Conservation (phyloP, 2,888 invertebrate species). For the Neria commutata region DNA sequence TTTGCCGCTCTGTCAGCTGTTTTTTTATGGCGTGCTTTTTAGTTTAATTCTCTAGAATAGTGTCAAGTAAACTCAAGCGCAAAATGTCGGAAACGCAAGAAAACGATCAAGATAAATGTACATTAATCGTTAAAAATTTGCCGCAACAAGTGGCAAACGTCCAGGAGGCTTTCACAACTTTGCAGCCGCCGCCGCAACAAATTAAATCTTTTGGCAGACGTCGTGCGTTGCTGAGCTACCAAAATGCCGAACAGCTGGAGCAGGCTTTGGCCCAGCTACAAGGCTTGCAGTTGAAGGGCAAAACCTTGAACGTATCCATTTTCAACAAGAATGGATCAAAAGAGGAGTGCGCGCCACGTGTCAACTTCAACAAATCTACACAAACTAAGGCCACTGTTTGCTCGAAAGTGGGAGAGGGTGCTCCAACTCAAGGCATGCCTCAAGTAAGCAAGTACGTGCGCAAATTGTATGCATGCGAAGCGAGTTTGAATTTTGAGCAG, state of each 20-base stretch:
- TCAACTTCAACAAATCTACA: constrained; percentile 31
- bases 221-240: constrained; percentile 44
- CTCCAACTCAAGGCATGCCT: constrained; percentile 40
- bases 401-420: background rate
- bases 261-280: constrained; percentile 40
- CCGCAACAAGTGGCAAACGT: constrained; percentile 45
- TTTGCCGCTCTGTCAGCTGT: background rate
- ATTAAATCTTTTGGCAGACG: constrained; percentile 44
- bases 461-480: constrained; percentile 68
- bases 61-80: background rate
- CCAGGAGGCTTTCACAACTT: constrained; percentile 34
- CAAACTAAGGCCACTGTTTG: constrained; percentile 25
- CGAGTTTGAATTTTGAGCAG: constrained; percentile 71
- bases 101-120: constrained; percentile 26
- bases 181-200: constrained; percentile 37
- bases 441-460: constrained; percentile 65
- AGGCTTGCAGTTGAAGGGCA: constrained; percentile 22
- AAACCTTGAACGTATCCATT: constrained; percentile 13
- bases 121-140: constrained; percentile 48
- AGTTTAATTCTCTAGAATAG: constrained; percentile 12
- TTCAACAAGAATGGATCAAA: constrained; percentile 22
- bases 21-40: background rate
- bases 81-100: constrained; percentile 21
- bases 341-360: background rate
- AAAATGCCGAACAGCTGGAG: constrained; percentile 31